Percentiles rank a stretch among this genome's conserved stretches.
Evolutionary conservation across 1,140 invertebrate species (phyloP).

Genomic region (Diachasmimorpha longicaudata): DNA sequence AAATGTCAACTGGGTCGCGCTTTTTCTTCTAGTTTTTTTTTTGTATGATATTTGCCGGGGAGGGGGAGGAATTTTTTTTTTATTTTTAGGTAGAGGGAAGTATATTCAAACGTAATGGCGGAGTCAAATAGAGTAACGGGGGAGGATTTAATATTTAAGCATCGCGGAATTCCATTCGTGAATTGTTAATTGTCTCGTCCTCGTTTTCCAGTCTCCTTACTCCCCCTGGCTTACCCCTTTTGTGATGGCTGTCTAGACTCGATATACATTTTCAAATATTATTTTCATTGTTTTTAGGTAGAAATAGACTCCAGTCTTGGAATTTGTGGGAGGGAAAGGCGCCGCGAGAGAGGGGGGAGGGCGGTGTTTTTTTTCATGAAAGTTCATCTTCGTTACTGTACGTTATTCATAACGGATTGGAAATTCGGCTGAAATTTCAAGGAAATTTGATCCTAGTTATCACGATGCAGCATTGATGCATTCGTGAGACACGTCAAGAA

Average conservation of each 20-base stretch:
- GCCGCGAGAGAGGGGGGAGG: too few relatives aligned
- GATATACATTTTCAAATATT: conserved; percentile 23
- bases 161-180: conserved; percentile 57
- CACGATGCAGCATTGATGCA: not conserved
- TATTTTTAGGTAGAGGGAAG: conserved; percentile 14
- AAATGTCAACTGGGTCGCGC: not conserved
- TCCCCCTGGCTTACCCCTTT: not conserved
- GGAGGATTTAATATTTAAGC: conserved; percentile 57
- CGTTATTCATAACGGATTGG: too few relatives aligned
- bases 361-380: not conserved
- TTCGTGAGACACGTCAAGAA: not conserved
- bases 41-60: not conserved
- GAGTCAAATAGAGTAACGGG: conserved; percentile 34
- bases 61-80: not conserved
- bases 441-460: too few relatives aligned
- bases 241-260: conserved; percentile 6
- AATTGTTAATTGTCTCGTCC: conserved; percentile 51
- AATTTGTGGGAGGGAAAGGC: too few relatives aligned
- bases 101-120: not conserved
- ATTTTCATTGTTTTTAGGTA: not conserved
- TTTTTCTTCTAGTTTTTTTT: not conserved
- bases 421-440: too few relatives aligned
- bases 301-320: not conserved
- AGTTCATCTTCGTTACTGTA: not conserved
- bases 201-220: conserved; percentile 17